Base-by-base conservation (phyloP, 2,888 invertebrate genomes). In the Erebia epiphron region DNA sequence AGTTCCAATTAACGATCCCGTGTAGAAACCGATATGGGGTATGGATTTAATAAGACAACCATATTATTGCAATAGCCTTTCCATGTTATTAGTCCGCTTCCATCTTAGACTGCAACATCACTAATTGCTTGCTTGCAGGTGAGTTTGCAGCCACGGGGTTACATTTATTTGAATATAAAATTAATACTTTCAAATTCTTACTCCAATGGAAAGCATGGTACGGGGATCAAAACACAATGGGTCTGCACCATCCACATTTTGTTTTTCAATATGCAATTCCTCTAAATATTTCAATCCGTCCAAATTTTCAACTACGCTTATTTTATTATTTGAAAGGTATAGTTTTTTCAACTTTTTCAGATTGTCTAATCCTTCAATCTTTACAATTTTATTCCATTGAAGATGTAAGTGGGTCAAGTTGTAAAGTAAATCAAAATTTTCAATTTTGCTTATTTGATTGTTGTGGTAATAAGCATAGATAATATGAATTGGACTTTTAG, bases 391-490 rank as follows among this genome's bases (percentile, higher is more conserved):
- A 82, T 98, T 98, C 90, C 96, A 97, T 87, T 96, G 97, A 16
- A 96, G 85, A 84, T 95, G 97, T 62, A 96, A 88, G 77, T 96
- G 95, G 1, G 95, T 95, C 57, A 97, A 86, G 77, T 96, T 95
- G 63, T 86, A 90, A 4, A 97, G 90, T 35, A 90, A 85, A 64
- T 95, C 92, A 9, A 98, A 82, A 79, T 97, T 96, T 83, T 96
- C 94, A 26, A 98, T 95, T 83, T 95, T 95, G 1, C 94, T 86
- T 76, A 99, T 95, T 78, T 95, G 94, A 84, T 98, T 99, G 80
- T 96, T 96, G 82, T 97, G 98, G 56, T 97, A 94, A 88, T 96
- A 98, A 18, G 96, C 92, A 75, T 95, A 94, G 21, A 94, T 92
- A 58, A 97, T 77, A 65, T 93, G 82, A n/a, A 77, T 87, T 10